Conservation (phyloP, 2,888 invertebrate species). For the Troilus luridus region DNA sequence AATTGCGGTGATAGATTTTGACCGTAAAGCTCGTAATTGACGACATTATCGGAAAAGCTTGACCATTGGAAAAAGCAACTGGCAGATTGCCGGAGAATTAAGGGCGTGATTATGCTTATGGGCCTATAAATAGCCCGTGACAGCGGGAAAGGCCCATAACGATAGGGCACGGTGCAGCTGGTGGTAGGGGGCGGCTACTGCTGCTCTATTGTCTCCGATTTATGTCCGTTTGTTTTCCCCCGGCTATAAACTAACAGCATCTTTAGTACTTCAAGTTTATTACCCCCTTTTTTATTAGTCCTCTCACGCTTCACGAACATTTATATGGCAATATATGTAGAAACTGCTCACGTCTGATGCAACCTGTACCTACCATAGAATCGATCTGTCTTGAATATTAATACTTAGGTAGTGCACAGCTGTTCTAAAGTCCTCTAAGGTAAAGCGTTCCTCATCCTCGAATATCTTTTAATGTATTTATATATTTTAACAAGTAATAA, state of each 20-base stretch:
- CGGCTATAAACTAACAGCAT: not conserved
- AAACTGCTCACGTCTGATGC: not conserved
- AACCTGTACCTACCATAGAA: not conserved
- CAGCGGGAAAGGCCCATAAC: not conserved
- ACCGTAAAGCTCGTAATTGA: not conserved
- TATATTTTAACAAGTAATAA: too few relatives aligned
- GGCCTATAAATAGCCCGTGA: not conserved
- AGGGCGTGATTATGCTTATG: conserved; percentile 3
- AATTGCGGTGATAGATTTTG: not conserved
- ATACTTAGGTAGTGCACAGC: not conserved
- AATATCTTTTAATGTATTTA: too few relatives aligned
- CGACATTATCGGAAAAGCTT: not conserved
- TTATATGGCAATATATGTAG: not conserved
- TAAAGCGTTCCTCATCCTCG: too few relatives aligned
- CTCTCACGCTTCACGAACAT: not conserved
- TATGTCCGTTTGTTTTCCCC: not conserved
- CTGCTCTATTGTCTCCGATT: not conserved
- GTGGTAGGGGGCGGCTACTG: not conserved
- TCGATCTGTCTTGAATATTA: not conserved
- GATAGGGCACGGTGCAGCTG: not conserved
- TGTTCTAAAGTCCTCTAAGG: not conserved
- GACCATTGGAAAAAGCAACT: not conserved
- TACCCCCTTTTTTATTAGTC: not conserved
- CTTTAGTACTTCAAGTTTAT: not conserved
- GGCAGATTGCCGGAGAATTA: conserved; percentile 1